Evolutionary conservation across 1,140 invertebrate species (phyloP).

Genomic region (Diabrotica virgifera): DNA sequence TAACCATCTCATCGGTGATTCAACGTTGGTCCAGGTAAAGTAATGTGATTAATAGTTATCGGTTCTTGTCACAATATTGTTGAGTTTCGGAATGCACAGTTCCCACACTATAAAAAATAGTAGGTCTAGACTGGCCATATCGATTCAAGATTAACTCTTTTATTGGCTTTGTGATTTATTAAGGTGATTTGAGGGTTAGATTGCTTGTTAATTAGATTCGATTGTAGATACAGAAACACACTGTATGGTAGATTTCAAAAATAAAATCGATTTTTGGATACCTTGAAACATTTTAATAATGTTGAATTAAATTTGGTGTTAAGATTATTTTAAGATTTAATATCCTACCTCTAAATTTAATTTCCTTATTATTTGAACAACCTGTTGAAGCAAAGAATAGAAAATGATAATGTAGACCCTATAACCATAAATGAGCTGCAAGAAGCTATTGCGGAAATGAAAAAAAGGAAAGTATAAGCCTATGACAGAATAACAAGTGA

Average conservation of each 20-base stretch:
- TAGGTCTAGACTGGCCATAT: neutral
- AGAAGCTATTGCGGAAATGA: too few relatives aligned
- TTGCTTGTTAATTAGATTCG: neutral
- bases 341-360: too few relatives aligned
- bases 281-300: too few relatives aligned
- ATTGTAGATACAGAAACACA: neutral
- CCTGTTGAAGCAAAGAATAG: too few relatives aligned
- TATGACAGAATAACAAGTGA: too few relatives aligned
- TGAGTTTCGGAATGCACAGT: neutral
- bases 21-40: neutral
- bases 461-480: too few relatives aligned
- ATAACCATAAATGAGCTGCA: too few relatives aligned
- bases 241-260: neutral
- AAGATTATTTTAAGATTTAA: too few relatives aligned
- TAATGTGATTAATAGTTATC: neutral
- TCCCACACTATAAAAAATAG: constrained; percentile 1
- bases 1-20: neutral
- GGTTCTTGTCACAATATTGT: neutral
- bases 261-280: too few relatives aligned
- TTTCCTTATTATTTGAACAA: too few relatives aligned
- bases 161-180: constrained; percentile 1
- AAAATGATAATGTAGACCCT: too few relatives aligned
- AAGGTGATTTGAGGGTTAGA: constrained; percentile 1
- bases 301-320: too few relatives aligned
- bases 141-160: constrained; percentile 3